These are phyloP conservation scores for Baccha elongata DNA, from an alignment of 2,888 invertebrate genomes.

Conservation along the genomic window DNA sequence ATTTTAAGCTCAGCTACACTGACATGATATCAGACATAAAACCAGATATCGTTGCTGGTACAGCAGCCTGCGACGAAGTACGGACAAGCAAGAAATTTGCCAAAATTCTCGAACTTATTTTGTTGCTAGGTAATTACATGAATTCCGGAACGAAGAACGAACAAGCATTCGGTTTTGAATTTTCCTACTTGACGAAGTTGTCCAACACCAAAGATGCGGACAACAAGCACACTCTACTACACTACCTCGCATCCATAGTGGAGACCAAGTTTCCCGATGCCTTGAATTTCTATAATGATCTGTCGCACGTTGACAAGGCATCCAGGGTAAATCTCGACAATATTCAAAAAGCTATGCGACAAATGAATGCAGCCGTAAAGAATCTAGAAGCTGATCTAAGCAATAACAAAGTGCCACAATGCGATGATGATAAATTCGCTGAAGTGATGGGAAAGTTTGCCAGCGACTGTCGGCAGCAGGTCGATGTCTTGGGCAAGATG, in stretches of 20 bases:
- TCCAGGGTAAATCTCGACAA: slow-evolving; percentile 92
- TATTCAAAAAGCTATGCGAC: slow-evolving; percentile 90
- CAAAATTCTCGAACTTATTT: slow-evolving; percentile 92
- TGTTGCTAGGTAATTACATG: slow-evolving; percentile 97
- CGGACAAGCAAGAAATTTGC: slow-evolving; percentile 95
- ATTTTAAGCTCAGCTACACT: slow-evolving; percentile 93
- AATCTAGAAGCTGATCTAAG: slow-evolving; percentile 95
- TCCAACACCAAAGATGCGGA: slow-evolving; percentile 96
- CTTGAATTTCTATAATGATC: slow-evolving; percentile 91
- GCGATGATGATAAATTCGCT: slow-evolving; percentile 91
- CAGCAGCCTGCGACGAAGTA: slow-evolving; percentile 97
- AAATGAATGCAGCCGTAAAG: slow-evolving; percentile 93
- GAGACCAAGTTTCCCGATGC: slow-evolving; percentile 95
- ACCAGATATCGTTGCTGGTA: slow-evolving; percentile 95
- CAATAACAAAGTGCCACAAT: slow-evolving; percentile 91
- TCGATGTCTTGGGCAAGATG: slow-evolving; percentile 95
- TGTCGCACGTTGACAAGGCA: slow-evolving; percentile 95
- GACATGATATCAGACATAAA: slow-evolving; percentile 88
- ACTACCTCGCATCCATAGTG: slow-evolving; percentile 94
- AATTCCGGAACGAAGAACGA: slow-evolving; percentile 97
- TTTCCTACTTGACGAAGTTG: slow-evolving; percentile 96
- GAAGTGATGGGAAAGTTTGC: slow-evolving; percentile 96
- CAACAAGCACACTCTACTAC: slow-evolving; percentile 95
- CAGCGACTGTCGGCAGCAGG: slow-evolving; percentile 91
- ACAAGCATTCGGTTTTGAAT: slow-evolving; percentile 97